These are phyloP conservation scores for Podiceps cristatus DNA, from an alignment of 2,113 vertebrate species.

Conservation along the genomic window DNA sequence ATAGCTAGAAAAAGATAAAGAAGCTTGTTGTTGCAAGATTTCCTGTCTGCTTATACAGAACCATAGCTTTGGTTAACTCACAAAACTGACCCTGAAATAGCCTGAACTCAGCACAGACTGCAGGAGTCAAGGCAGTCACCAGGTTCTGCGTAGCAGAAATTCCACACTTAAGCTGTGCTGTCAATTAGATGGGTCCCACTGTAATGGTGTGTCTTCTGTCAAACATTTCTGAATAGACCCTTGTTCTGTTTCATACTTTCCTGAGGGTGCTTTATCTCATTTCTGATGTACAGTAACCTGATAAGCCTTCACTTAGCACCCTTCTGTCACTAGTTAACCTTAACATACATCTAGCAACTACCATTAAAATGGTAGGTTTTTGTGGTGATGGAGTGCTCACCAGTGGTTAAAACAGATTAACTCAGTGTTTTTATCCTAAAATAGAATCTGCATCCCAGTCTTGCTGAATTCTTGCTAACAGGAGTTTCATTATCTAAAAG, in stretches of 20 bases:
- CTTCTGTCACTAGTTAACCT: slow-evolving; percentile 58
- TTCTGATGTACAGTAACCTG: slow-evolving; percentile 57
- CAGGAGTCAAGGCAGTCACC: slow-evolving; percentile 10
- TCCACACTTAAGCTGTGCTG: slow-evolving; percentile 66
- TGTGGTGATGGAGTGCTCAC: neutral
- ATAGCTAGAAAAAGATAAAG: neutral
- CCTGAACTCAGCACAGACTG: neutral
- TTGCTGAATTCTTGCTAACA: slow-evolving; percentile 9
- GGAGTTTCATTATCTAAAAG: neutral
- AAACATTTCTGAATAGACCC: slow-evolving; percentile 65
- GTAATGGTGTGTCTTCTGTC: slow-evolving; percentile 67
- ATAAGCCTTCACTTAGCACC: slow-evolving; percentile 75
- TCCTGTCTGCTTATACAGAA: neutral
- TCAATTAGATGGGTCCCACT: slow-evolving; percentile 68
- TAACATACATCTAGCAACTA: neutral
- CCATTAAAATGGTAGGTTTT: neutral
- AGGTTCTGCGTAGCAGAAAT: slow-evolving; percentile 44
- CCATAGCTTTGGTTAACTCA: neutral
- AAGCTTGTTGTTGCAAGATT: neutral
- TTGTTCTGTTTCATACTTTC: slow-evolving; percentile 70
- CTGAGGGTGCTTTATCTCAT: slow-evolving; percentile 69
- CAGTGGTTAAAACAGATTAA: slow-evolving; percentile 22
- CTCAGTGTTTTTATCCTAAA: neutral
- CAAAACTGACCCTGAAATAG: slow-evolving; percentile 39
- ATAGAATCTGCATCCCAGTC: neutral